Conservation (phyloP, 2,888 invertebrate genomes). For the Ctenicera cuprea region DNA sequence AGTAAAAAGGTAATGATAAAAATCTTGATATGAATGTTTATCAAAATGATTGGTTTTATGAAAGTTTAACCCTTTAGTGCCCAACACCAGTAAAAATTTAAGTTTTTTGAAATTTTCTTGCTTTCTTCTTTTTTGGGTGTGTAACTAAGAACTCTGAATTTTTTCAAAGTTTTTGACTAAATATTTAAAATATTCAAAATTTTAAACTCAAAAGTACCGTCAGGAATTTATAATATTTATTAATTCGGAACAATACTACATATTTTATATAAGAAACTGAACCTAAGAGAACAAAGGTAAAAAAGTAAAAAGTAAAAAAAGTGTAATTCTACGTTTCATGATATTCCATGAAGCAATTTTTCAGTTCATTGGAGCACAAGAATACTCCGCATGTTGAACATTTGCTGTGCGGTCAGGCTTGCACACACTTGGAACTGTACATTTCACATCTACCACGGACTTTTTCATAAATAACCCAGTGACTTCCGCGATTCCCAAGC, state of each 20-base stretch:
- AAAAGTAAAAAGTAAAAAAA: slow-evolving; percentile 8
- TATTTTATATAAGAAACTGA: background rate
- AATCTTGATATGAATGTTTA: too few relatives aligned
- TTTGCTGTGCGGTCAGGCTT: slow-evolving; percentile 27
- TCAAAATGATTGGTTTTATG: too few relatives aligned
- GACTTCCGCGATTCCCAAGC: slow-evolving; percentile 23
- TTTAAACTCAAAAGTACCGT: slow-evolving; percentile 30
- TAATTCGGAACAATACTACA: background rate
- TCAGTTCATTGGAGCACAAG: slow-evolving; percentile 32
- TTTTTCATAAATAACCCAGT: too few relatives aligned
- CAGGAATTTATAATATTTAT: slow-evolving; percentile 8
- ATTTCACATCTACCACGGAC: slow-evolving; percentile 29
- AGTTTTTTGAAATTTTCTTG: slow-evolving; percentile 17
- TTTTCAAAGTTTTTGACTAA: slow-evolving; percentile 19
- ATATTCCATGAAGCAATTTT: slow-evolving; percentile 39
- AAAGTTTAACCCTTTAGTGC: slow-evolving; percentile 27
- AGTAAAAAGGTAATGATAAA: too few relatives aligned
- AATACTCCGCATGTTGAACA: slow-evolving; percentile 32
- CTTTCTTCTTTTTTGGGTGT: slow-evolving; percentile 1
- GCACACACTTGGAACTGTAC: slow-evolving; percentile 19
- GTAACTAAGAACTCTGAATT: slow-evolving; percentile 16
- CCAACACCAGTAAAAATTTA: slow-evolving; percentile 15
- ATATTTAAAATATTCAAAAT: slow-evolving; percentile 23
- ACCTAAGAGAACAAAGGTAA: slow-evolving; percentile 9
- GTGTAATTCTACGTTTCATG: slow-evolving; percentile 26